Evolutionary conservation across 1,140 invertebrate genomes (phyloP).

Genomic region (Brachionus angularis): DNA sequence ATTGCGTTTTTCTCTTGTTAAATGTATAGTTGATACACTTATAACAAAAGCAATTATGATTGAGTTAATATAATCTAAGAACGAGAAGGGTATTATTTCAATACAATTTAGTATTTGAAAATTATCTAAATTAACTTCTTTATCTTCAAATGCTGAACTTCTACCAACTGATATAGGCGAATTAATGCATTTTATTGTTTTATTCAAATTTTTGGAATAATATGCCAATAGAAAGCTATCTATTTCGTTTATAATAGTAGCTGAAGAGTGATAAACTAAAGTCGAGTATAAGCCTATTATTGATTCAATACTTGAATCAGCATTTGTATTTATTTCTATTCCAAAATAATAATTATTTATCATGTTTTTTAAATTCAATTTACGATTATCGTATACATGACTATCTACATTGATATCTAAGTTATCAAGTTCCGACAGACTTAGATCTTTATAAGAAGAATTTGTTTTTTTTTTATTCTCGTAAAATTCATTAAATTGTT

Average conservation of each 20-base stretch:
- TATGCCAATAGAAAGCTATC: neutral
- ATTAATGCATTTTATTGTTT: conserved; percentile 21
- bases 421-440: neutral
- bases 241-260: conserved; percentile 21
- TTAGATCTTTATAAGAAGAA: neutral
- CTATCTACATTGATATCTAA: neutral
- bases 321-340: too few species aligned
- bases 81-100: conserved; percentile 35
- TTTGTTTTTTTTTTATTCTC: neutral
- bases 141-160: neutral
- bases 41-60: conserved; percentile 31
- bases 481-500: conserved; percentile 7
- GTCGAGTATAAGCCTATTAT: neutral
- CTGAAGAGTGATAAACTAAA: neutral
- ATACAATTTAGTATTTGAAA: conserved; percentile 23
- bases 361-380: neutral
- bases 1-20: conserved; percentile 9
- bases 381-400: conserved; percentile 18
- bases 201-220: conserved; percentile 4
- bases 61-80: conserved; percentile 9
- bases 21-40: conserved; percentile 1
- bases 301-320: neutral
- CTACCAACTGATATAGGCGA: conserved; percentile 1
- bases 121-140: neutral
- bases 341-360: conserved; percentile 32